A percentile compares a stretch with the other conserved stretches of the same genome.
phyloP scores from a whole-genome alignment of 2,113 vertebrate genomes.

The Caracal caracal region DNA sequence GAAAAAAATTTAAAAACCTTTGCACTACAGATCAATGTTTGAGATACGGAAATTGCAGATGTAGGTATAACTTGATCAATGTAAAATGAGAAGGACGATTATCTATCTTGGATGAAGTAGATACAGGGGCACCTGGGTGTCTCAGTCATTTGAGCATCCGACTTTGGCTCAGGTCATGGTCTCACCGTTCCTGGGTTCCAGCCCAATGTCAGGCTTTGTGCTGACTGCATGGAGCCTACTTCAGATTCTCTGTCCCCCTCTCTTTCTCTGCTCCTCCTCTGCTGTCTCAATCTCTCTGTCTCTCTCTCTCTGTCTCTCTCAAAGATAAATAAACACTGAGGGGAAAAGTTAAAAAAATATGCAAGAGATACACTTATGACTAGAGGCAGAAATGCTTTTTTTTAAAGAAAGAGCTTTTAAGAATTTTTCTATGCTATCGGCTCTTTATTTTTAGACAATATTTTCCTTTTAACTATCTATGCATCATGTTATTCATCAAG shows the following conservation, averaged over 20 bases:
- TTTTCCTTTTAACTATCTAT: background rate
- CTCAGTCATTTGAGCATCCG: too few species aligned
- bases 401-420: background rate
- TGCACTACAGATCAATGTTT: background rate
- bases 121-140: too few species aligned
- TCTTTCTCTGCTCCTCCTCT: too few species aligned
- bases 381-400: background rate
- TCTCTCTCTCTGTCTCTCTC: too few species aligned
- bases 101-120: background rate
- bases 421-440: background rate
- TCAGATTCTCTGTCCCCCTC: too few species aligned
- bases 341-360: too few species aligned
- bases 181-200: too few species aligned
- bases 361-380: background rate
- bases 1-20: background rate
- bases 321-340: too few species aligned
- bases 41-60: background rate
- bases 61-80: background rate
- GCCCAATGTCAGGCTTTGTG: too few species aligned
- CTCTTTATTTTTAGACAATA: constrained; percentile 22
- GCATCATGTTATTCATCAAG: background rate
- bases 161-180: too few species aligned
- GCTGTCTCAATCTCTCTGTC: too few species aligned
- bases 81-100: background rate
- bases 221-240: too few species aligned